phyloP scores from a whole-genome alignment of 2,797 vertebrate genomes.

The Apogon talboti region DNA sequence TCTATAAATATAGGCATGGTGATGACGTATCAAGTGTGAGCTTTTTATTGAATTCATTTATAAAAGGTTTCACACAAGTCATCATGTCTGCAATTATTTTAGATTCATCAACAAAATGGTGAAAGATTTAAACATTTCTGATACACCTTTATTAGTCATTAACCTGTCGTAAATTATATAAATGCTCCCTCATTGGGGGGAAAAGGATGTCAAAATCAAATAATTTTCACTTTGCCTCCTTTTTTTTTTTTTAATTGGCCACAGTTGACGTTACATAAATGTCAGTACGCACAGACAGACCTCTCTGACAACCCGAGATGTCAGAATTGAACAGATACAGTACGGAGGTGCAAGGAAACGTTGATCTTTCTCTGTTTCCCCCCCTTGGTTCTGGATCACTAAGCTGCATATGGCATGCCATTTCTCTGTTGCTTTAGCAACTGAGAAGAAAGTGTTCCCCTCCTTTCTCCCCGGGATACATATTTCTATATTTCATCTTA shows the following conservation, averaged over 20 bases:
- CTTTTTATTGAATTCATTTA: too few species aligned
- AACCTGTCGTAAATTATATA: too few species aligned
- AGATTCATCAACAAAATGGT: too few species aligned
- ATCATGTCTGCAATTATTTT: too few species aligned
- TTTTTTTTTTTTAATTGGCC: constrained; percentile 23
- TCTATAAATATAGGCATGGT: too few species aligned
- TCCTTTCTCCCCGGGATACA: constrained; percentile 7
- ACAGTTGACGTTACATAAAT: constrained; percentile 18
- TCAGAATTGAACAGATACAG: constrained; percentile 23
- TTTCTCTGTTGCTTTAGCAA: constrained; percentile 69
- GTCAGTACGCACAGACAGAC: not conserved
- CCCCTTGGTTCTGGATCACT: constrained; percentile 35
- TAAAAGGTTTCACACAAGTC: too few species aligned
- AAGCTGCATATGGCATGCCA: constrained; percentile 36
- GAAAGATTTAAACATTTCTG: too few species aligned
- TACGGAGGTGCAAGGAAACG: constrained; percentile 24
- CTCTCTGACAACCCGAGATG: constrained; percentile 42
- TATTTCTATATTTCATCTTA: constrained; percentile 10
- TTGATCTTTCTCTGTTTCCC: constrained; percentile 22
- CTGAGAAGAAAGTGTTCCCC: constrained; percentile 30
- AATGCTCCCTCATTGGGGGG: not conserved
- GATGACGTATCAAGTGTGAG: too few species aligned
- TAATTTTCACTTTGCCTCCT: not conserved
- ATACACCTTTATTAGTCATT: too few species aligned
- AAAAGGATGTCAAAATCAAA: constrained; percentile 1